phyloP scores from a whole-genome alignment of 2,797 vertebrate species.

The Catharus ustulatus region DNA sequence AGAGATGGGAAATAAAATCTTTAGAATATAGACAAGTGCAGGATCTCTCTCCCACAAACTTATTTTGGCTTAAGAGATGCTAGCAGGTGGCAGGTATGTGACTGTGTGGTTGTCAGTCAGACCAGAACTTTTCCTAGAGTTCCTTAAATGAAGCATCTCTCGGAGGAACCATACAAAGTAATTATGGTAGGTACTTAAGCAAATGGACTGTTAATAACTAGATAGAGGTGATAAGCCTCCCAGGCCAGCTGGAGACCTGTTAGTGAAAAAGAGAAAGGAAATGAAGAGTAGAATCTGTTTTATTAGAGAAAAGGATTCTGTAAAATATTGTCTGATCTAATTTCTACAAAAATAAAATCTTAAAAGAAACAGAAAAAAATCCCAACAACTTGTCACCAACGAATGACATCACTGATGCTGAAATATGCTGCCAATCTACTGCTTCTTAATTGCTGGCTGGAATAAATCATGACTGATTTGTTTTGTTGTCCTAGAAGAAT shows the following conservation, averaged over 20 bases:
- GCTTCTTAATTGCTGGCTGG: background rate
- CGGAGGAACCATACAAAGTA: constrained; percentile 75
- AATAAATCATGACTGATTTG: background rate
- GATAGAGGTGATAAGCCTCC: constrained; percentile 79
- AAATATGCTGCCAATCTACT: background rate
- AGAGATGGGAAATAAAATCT: background rate
- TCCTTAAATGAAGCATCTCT: constrained; percentile 73
- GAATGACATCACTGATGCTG: background rate
- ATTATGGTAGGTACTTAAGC: constrained; percentile 81
- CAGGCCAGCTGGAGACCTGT: constrained; percentile 78
- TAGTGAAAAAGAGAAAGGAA: constrained; percentile 42
- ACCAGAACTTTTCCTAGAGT: constrained; percentile 74
- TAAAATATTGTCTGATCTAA: background rate
- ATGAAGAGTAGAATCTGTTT: background rate
- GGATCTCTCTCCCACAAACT: background rate
- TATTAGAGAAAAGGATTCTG: background rate
- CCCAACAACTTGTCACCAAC: background rate
- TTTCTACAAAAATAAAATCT: background rate
- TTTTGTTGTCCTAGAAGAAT: background rate
- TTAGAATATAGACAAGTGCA: background rate
- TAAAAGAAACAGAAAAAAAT: background rate
- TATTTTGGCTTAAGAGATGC: constrained; percentile 71
- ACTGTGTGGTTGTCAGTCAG: constrained; percentile 68
- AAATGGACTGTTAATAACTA: constrained; percentile 83
- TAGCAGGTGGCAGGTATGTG: constrained; percentile 75